These are phyloP conservation scores for Eupithecia inturbata DNA, from an alignment of 2,888 invertebrate genomes.

Conservation along the genomic window DNA sequence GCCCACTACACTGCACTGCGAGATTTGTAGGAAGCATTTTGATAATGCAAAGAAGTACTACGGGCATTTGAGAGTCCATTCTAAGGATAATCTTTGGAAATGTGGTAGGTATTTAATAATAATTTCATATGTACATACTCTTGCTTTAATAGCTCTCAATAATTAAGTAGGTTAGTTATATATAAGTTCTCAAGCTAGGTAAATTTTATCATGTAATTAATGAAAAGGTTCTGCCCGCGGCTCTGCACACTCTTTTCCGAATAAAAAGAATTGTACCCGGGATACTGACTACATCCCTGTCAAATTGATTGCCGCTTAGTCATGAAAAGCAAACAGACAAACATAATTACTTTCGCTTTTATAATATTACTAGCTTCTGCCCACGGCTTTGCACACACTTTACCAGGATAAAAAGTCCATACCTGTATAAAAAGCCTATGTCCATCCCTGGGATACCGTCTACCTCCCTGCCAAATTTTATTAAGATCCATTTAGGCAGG, in stretches of 20 bases:
- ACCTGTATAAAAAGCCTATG: too few relatives aligned
- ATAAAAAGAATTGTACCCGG: too few relatives aligned
- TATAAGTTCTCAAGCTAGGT: neutral
- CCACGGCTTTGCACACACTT: neutral
- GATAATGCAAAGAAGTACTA: constrained; percentile 79
- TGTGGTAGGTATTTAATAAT: constrained; percentile 63
- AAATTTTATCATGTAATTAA: too few relatives aligned
- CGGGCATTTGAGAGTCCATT: constrained; percentile 77
- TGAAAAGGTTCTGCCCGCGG: too few relatives aligned
- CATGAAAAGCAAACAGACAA: too few relatives aligned
- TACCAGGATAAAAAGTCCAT: neutral
- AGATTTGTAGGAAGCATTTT: constrained; percentile 76
- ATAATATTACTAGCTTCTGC: neutral
- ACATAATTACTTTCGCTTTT: too few relatives aligned
- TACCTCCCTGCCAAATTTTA: neutral
- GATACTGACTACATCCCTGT: too few relatives aligned
- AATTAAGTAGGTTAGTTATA: too few relatives aligned
- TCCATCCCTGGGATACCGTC: too few relatives aligned
- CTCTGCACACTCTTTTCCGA: too few relatives aligned
- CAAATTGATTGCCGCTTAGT: too few relatives aligned
- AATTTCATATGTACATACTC: neutral
- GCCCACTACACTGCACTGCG: constrained; percentile 74
- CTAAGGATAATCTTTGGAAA: constrained; percentile 75
- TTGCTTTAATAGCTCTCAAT: neutral
- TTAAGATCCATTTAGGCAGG: neutral